phyloP scores from a whole-genome alignment of 2,113 vertebrate genomes.

The Panthera leo region DNA sequence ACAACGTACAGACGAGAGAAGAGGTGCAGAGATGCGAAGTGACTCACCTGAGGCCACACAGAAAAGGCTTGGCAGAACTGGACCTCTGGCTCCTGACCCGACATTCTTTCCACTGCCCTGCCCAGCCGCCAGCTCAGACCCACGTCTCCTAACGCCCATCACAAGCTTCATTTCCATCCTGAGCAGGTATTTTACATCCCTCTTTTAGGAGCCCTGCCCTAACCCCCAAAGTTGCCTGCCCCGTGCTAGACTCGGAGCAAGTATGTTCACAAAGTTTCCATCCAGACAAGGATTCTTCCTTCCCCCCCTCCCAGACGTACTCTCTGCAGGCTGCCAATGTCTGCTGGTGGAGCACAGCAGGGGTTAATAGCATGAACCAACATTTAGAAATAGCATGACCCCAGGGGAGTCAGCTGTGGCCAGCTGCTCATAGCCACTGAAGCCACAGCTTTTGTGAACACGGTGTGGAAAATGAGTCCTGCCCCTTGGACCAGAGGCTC shows the following conservation, averaged over 20 bases:
- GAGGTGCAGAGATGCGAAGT: neutral
- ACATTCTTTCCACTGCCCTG: conserved; percentile 64
- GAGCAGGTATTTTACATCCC: conserved; percentile 33
- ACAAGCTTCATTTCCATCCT: neutral
- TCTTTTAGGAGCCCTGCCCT: neutral
- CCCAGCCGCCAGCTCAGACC: conserved; percentile 20
- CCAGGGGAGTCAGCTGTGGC: conserved; percentile 60
- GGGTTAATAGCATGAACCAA: conserved; percentile 69
- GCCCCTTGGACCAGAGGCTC: neutral
- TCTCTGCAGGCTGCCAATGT: neutral
- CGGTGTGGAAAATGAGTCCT: neutral
- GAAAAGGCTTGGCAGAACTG: conserved; percentile 10
- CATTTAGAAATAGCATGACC: conserved; percentile 73
- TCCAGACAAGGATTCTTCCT: neutral
- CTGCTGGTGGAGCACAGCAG: neutral
- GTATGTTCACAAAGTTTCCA: neutral
- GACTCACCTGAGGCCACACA: conserved; percentile 17
- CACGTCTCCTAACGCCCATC: neutral
- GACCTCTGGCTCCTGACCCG: conserved; percentile 10
- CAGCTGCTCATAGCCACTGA: conserved; percentile 62
- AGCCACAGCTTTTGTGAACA: conserved; percentile 35
- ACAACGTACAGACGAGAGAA: neutral
- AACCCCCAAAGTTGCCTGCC: neutral
- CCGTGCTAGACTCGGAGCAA: neutral
- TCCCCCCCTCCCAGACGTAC: neutral